Base-by-base conservation (phyloP, 2,888 invertebrate genomes). In the Petrolisthes manimaculis region DNA sequence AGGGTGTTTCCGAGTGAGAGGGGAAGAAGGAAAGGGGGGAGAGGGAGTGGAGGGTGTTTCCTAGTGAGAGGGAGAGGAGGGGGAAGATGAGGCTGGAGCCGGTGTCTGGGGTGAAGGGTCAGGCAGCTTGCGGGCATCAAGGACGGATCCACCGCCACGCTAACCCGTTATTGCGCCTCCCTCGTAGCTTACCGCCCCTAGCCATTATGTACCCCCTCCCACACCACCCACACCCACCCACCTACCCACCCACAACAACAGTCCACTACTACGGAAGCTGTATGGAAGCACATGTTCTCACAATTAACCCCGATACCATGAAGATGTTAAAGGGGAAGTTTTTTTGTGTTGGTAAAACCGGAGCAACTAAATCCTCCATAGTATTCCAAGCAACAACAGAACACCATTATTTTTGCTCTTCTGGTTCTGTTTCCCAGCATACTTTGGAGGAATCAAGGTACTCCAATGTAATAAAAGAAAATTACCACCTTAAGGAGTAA, bases 81-180 rank as follows among this genome's bases (percentile, higher is more conserved):
- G 82, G 67, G 82, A 80, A 86, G 86, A 86, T 75, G 86, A 81
- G 53, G 81, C 81, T 74, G 74, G 75, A 9, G 74, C 74, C 5
- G 83, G 83, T 83, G 74, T 71, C 74, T 21, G 56, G 51, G 86
- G 86, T 81, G 82, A 86, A 75, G 82, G 86, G 86, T 86, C 86
- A 86, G 75, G 75, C 51, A 53, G 86, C 86, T 86, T 74, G 86
- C 74, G 86, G 86, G 75, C 82, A 86, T 86, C 86, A 86, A 86
- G 86, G 86, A 81, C 86, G 86, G 86, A 82, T 81, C 80, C 80
- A 69, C 75, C 71, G 54, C 71, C 74, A 54, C 81, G 61, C 75
- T 53, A 75, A 61, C 74, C 81, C 81, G 81, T 81, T 81, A 81
- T 75, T 75, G 81, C 24, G 74, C 75, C 21, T 56, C 81, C 81